Evolutionary conservation across 2,113 vertebrate genomes (phyloP), one percentile per base, ranked within the genome.

Genomic region (Sarotherodon lohbergeri): DNA sequence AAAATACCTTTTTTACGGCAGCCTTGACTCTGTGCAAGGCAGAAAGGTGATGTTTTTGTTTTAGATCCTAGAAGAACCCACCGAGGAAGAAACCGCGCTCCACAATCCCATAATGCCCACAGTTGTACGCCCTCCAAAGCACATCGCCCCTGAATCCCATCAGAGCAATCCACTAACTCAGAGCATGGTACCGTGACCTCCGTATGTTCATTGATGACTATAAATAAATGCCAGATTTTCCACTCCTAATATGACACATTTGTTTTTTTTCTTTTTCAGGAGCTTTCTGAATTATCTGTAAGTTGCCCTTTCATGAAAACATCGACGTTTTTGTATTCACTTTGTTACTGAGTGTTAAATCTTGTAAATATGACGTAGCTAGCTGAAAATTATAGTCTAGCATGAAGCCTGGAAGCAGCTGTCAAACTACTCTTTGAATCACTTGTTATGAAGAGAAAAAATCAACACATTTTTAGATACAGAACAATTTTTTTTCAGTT

Each of bases 21-120:
- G 41, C 14, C 14, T 76, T 76, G 5, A 11, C 43, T 76, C 41
- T 29, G 9, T 76, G 29, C 13, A 46, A 76, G 16, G 19, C 5
- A 22, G 48, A 79, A 46, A 59, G 3, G 14, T 36, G 10, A 63
- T 59, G 2, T 5, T 86, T 61, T 71, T 81, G 80, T 48, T 85
- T 81, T 86, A 99, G 99, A 96, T 98, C 91, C 95, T 99, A 5
- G 98, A 99, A 89, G 99, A 99, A 95, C 97, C 98, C 84, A 99
- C 98, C 3, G 98, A 99, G 90, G 98, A 99, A 78, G 98, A 99
- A 93, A 99, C 98, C 1, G 96, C 98, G 1, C 98, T 98, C 87
- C 98, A 99, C 87, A 98, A 99, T 91, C 96, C 91, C 85, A 98
- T 99, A 57, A 99, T 98, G 98, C 98, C 98, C 3, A 99, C 98